Percentiles rank a stretch among this genome's conserved stretches.
phyloP scores from a whole-genome alignment of 2,888 invertebrate species.

The Tenthredo notha region DNA sequence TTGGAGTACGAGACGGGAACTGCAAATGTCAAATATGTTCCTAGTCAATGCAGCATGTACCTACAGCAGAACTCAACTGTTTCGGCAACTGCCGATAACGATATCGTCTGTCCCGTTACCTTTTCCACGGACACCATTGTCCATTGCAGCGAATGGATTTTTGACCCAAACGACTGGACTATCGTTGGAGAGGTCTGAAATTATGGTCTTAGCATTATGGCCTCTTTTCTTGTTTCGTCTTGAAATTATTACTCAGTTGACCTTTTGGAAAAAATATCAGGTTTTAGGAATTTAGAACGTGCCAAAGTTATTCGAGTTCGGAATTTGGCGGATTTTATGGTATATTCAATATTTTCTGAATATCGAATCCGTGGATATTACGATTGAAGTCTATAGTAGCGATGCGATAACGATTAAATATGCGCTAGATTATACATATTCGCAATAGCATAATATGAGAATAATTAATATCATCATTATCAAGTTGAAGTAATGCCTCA shows the following conservation, averaged over 20 bases:
- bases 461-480: background rate
- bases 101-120: constrained; percentile 71
- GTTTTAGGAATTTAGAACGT: background rate
- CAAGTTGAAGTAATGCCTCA: background rate
- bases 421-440: background rate
- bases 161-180: constrained; percentile 79
- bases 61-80: constrained; percentile 63
- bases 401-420: background rate
- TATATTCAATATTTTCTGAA: background rate
- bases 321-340: background rate
- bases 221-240: background rate
- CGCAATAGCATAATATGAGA: background rate
- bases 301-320: background rate
- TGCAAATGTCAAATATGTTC: constrained; percentile 65
- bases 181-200: constrained; percentile 81
- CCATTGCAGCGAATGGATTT: constrained; percentile 80
- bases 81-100: constrained; percentile 42
- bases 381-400: background rate
- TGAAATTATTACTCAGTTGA: background rate
- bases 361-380: background rate
- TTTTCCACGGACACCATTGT: constrained; percentile 75
- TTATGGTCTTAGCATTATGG: constrained; percentile 51
- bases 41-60: constrained; percentile 74
- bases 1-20: constrained; percentile 54
- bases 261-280: too few species aligned